Percentiles rank a stretch among this genome's conserved stretches.
phyloP scores from a whole-genome alignment of 2,113 vertebrate genomes.

The Brevimyrus niger region DNA sequence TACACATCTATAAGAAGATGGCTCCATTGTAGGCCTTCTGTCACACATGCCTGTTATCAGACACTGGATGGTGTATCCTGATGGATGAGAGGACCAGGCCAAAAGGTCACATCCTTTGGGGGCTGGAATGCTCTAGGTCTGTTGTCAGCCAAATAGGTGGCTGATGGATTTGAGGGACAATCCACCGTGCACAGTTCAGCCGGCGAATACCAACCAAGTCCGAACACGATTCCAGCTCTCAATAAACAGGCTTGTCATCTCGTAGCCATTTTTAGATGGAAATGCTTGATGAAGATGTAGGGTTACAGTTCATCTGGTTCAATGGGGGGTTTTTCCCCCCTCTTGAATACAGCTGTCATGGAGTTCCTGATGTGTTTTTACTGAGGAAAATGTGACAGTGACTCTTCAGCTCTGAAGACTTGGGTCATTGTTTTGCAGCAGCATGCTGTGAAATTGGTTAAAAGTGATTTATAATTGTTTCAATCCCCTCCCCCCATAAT shows the following conservation, averaged over 20 bases:
- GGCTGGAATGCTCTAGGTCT: not conserved
- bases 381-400: not conserved
- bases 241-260: slow-evolving; percentile 23
- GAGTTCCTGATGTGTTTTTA: slow-evolving; percentile 19
- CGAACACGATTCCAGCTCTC: slow-evolving; percentile 15
- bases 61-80: not conserved
- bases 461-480: not conserved
- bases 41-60: not conserved
- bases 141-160: slow-evolving; percentile 21
- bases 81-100: not conserved
- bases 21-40: not conserved
- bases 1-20: not conserved
- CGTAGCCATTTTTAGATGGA: slow-evolving; percentile 16
- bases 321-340: not conserved
- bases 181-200: not conserved
- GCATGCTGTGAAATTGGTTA: not conserved
- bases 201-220: slow-evolving; percentile 26
- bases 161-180: slow-evolving; percentile 13
- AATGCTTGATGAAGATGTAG: not conserved
- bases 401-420: not conserved
- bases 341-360: not conserved
- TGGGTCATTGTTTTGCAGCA: not conserved
- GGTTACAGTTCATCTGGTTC: slow-evolving; percentile 14
- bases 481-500: not conserved
- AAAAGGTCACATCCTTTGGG: not conserved